Evolutionary conservation across 1,140 invertebrate species (phyloP), one percentile per base, ranked within the genome.

Genomic region (Pseudoatta argentina): DNA sequence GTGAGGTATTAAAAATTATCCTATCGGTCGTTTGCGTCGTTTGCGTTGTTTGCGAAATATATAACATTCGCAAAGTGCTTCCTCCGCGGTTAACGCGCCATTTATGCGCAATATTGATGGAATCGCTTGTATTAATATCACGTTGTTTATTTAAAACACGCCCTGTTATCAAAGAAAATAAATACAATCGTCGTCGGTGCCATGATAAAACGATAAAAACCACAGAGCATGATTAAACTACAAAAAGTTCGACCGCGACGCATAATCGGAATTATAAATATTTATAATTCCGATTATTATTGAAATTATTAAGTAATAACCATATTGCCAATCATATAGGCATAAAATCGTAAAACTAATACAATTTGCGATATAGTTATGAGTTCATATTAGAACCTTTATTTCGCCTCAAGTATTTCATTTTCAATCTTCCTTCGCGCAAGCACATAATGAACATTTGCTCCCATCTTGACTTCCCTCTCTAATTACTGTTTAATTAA

Each of bases 401-500:
- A 27, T 59, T 57, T 73, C 8, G 16, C 3, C 14, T 14, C 0
- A 1, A 48, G 21, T 71, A 27, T 71, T 71, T 71, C 59, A 82
- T 82, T 73, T 73, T 73, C 8, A 73, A 73, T 73, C 14, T 59
- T 21, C 18, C n/a, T 5, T 21, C 27, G 24, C 18, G 48, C 30
- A 34, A 71, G 21, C 16, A 39, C 16, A 18, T 81, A 81, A 71
- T 30, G 64, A 81, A 81, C 64, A 39, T 81, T 82, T 55, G 63
- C 64, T 71, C 57, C 21, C 30, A 81, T 81, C 78, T 71, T 71
- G 51, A 48, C n/a, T 82, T 82, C 21, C 30, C 67, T 75, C 39
- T 73, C 69, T n/a, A 83, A 83, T 83, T 83, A 83, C 69, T 61
- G 59, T 27, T 83, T 83, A 83, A 83, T 83, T 83, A 75, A 83